Conservation (phyloP, 2,113 vertebrate genomes). For the Lagopus leucura region DNA sequence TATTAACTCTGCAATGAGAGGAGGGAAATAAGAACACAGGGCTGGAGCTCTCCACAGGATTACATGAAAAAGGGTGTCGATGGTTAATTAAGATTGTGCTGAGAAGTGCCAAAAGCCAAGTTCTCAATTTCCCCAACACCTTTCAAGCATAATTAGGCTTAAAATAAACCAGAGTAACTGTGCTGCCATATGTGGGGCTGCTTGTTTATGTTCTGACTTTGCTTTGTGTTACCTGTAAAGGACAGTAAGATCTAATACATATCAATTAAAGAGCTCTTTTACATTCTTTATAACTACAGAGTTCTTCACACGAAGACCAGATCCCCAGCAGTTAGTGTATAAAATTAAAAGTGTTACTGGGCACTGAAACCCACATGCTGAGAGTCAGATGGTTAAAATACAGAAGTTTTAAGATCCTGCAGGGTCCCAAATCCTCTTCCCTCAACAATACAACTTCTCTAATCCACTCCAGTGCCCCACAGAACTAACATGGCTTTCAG, state of each 20-base stretch:
- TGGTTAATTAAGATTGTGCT: constrained; percentile 35
- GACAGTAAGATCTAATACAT: not conserved
- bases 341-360: not conserved
- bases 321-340: too few relatives aligned
- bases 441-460: accelerated
- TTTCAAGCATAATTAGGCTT: constrained; percentile 10
- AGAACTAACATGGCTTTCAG: not conserved
- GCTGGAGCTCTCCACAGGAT: not conserved
- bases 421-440: not conserved
- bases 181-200: not conserved
- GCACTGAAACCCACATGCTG: not conserved
- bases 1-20: not conserved
- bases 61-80: not conserved
- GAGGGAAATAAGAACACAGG: not conserved
- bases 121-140: constrained; percentile 13
- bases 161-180: constrained; percentile 29
- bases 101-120: not conserved
- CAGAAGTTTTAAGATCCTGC: not conserved
- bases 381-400: not conserved
- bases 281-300: not conserved
- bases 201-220: constrained; percentile 8
- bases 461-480: not conserved
- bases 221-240: not conserved
- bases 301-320: not conserved
- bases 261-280: not conserved